Percentiles rank a stretch among this genome's conserved stretches.
These are phyloP conservation scores for Podarcis siculus DNA, from an alignment of 2,797 vertebrate species.

Conservation along the genomic window DNA sequence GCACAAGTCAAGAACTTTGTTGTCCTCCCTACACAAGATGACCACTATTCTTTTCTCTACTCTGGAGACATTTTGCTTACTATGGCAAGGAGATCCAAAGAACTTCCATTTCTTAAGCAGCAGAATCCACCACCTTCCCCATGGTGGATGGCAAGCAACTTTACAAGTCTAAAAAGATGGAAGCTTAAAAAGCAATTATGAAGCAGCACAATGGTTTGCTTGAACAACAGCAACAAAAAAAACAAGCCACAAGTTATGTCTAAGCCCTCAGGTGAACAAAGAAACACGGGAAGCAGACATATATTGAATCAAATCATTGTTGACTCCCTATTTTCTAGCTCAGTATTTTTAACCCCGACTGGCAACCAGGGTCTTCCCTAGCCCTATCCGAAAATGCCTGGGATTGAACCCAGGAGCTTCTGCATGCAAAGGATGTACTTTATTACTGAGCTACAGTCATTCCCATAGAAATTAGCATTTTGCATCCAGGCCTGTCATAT, in stretches of 20 bases:
- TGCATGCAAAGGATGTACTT: too few species aligned
- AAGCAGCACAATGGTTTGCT: not conserved
- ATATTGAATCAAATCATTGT: not conserved
- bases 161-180: not conserved
- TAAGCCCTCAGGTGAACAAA: not conserved
- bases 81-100: not conserved
- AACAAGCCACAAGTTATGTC: too few species aligned
- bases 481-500: not conserved
- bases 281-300: not conserved
- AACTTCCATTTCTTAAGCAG: not conserved
- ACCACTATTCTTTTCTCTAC: too few species aligned
- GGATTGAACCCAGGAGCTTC: too few species aligned
- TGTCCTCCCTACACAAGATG: not conserved
- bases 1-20: not conserved
- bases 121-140: too few species aligned
- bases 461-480: not conserved
- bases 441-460: too few species aligned
- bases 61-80: not conserved
- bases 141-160: not conserved
- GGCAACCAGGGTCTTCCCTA: too few species aligned
- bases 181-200: not conserved
- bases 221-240: not conserved
- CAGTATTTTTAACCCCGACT: too few species aligned
- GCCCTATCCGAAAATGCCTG: too few species aligned
- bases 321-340: too few species aligned